Evolutionary conservation across 2,888 invertebrate species (phyloP), one percentile per base, ranked within the genome.

Genomic region (Lycocerus yunnanus): DNA sequence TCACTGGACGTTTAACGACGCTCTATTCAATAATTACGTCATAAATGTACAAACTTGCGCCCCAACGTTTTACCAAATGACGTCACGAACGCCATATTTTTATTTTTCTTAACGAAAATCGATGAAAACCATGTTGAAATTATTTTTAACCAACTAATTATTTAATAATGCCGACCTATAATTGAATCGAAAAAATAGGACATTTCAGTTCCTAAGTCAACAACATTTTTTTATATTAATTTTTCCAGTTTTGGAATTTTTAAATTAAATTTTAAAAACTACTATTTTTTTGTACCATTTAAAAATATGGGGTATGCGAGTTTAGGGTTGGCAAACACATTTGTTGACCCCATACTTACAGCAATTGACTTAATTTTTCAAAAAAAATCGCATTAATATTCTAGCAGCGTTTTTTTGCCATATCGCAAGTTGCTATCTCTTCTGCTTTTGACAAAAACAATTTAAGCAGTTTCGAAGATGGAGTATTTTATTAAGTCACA

Each of bases 1-100:
- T 74, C 78, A 68, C 71, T 77, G 77, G 74, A 78, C 76, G 77
- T 80, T 78, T 78, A 76, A 77, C 76, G 74, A 77, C 76, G 75
- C 77, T 76, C 73, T 71, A 78, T 77, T 72, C 72, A 70, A 65
- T 68, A 68, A 66, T 80, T 80, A 80, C 80, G 80, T 78, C 81
- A 79, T 77, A 20, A 75, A 58, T 67, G 63, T 67, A 71, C 63
- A 76, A 77, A 72, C 68, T 18, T 77, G 69, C 77, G 76, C 75
- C 71, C 74, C 73, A 43, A 65, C 75, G 58, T 63, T 66, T 68
- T 58, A 58, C 58, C 27, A 65, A 27, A 72, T 76, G 76, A 76
- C 73, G 76, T 78, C 78, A 78, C 27, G 13, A 21, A 18, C 68
- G 73, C 15, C 61, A 18, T 18, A 61, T 61, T 60, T 73, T 75